Evolutionary conservation across 2,888 invertebrate species (phyloP), one percentile per base, ranked within the genome.

Genomic region (Rotaria socialis): DNA sequence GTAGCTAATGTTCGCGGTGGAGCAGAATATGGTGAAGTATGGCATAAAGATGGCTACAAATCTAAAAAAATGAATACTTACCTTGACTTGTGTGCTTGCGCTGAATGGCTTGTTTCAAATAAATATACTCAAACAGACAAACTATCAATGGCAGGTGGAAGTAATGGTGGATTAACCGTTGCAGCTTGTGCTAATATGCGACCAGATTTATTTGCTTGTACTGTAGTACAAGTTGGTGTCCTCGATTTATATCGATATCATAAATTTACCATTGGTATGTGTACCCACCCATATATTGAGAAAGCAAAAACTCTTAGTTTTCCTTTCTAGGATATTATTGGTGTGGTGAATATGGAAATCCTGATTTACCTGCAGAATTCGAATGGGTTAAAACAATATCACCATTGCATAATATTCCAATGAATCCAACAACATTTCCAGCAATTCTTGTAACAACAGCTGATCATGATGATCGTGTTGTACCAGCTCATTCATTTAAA

Each of bases 391-490:
- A 86, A 27, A 41, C 27, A 52, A 52, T 56, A 35, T 85, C 75
- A 87, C 80, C 80, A 80, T 80, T 80, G 47, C 80, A 80, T 47
- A 80, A 80, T 80, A 95, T 27, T 94, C 94, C 75, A 90, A 91
- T 87, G 90, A 93, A 8, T 90, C 93, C 11, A 92, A 93, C 89
- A 41, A 94, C 96, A 92, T 98, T 97, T 93, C 98, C 98, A 11
- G 94, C 97, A 35, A 94, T 94, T 41, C 92, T 99, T 88, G 93
- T 98, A 87, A 86, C 96, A 89, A 97, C 97, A n/a, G 97, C 96
- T 41, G 97, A 98, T 93, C 97, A 98, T 92, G 97, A 98, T 92
- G 97, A 98, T 92, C 94, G 98, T 89, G 98, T 99, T 88, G 97
- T 97, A 88, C 98, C 98, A 85, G 93, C 96, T 88, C 99, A 99